phyloP scores from a whole-genome alignment of 2,888 invertebrate species.

The Pollenia amentaria region DNA sequence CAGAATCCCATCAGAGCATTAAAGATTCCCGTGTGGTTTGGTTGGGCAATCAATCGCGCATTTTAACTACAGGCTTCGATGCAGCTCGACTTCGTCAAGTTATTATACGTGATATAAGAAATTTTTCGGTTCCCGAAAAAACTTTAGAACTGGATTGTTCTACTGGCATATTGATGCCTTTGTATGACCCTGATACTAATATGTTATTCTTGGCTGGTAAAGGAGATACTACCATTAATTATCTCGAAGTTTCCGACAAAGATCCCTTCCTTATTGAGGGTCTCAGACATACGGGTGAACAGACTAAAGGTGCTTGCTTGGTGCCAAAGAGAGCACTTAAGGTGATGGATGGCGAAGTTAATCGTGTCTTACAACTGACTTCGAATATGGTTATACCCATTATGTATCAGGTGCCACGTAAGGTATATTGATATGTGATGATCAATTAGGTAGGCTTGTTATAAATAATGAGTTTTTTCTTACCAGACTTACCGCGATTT shows the following conservation, averaged over 20 bases:
- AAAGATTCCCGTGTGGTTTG: conserved; percentile 96
- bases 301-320: conserved; percentile 96
- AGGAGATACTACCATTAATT: conserved; percentile 96
- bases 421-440: conserved; percentile 86
- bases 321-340: conserved; percentile 96
- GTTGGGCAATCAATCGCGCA: conserved; percentile 93
- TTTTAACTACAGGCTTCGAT: conserved; percentile 96
- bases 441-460: neutral
- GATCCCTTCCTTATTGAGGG: conserved; percentile 96
- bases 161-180: conserved; percentile 95
- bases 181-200: conserved; percentile 96
- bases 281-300: conserved; percentile 94
- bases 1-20: conserved; percentile 94
- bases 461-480: neutral
- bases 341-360: conserved; percentile 99
- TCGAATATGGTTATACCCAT: conserved; percentile 95
- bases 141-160: conserved; percentile 93
- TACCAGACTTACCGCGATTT: conserved; percentile 95
- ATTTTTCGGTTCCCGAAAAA: conserved; percentile 91
- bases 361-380: conserved; percentile 94
- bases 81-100: conserved; percentile 94
- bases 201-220: conserved; percentile 98
- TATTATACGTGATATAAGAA: conserved; percentile 94
- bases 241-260: conserved; percentile 95
- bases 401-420: conserved; percentile 97